Base-by-base conservation (phyloP, 2,113 vertebrate genomes). In the Nothobranchius kuhntae region DNA sequence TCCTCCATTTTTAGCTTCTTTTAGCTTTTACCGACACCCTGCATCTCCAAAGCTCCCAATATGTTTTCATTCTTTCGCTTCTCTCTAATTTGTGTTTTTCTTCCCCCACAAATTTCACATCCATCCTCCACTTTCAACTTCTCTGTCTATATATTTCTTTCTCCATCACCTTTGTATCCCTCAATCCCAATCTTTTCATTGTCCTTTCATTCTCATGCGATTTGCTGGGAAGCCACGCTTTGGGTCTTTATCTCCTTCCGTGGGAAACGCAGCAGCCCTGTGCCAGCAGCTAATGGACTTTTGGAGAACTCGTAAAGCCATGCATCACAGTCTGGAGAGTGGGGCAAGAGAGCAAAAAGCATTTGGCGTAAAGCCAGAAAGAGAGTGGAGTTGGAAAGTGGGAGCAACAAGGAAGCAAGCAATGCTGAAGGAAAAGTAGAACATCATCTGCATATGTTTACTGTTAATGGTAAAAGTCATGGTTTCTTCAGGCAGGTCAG, bases 261-360 rank as follows among this genome's bases (percentile, higher is more conserved):
- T 77, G 77, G 83, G 83, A 83, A 83, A 85, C 78, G 71, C 75
- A 75, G 71, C 81, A 75, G 87, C 84, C 80, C 68, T 61, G 64
- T 75, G 90, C 92, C 91, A 91, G 77, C 80, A 59, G 80, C 88
- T 91, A 92, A 92, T 93, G 89, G 87, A 91, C 86, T 91, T 91
- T 88, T 91, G 89, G 84, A 90, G 89, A 87, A 89, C 86, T 86
- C 81, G 81, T 82, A 88, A 85, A 82, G 79, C 82, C 86, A 88
- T 86, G 80, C 77, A 88, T 88, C 84, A 86, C 78, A 75, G 65
- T 69, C 62, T 3, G 0, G 50, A 80, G 70, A 83, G 73, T 46
- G 36, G 52, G 68, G 64, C 46, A 65, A 73, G 75, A 71, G 72
- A 30, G 36, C 55, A 61, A 21, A 65, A 61, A 51, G 58, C 61